Evolutionary conservation across 2,113 vertebrate species (phyloP), one percentile per base, ranked within the genome.

Genomic region (Hassar affinis): DNA sequence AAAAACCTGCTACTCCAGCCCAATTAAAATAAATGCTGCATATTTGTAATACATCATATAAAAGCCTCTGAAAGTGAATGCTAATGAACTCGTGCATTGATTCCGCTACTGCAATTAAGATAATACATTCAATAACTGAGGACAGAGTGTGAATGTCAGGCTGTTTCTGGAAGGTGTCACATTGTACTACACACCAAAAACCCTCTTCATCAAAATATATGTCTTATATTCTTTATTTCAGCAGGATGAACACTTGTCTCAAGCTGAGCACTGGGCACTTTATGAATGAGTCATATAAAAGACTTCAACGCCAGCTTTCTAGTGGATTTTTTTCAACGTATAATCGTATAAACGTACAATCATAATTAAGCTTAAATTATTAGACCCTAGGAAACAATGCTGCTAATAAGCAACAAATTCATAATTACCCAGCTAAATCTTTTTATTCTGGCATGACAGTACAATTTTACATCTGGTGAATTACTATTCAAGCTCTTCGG

Each of bases 11-110:
- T 81, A 78, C 88, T 82, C 54, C 79, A 82, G 17, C 78, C 84
- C 90, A 87, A 90, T 90, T 87, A 88, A 88, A 84, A 81, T 59
- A 77, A 82, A 87, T n/a, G 47, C 80, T 90, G 85, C 86, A 89
- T 90, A 87, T 82, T 82, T 87, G 79, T 87, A 86, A 84, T 87
- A 79, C 80, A 88, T 90, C 85, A 87, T 90, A 91, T 81, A 52
- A 6, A 66, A 81, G 85, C 68, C 71, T 38, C 62, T 89, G 87
- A 84, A 84, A 51, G 68, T 51, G 93, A 88, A 91, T 93, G 88
- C 88, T 91, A 91, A 93, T 91, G 87, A 92, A 88, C 88, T 89
- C 83, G 87, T 91, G 89, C 86, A 88, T 89, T 79, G 86, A 89
- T 74, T 75, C 88, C 86, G 88, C 90, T 86, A 80, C 79, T 82